Evolutionary conservation across 2,113 vertebrate species (phyloP), one percentile per base, ranked within the genome.

Genomic region (Agapornis roseicollis): DNA sequence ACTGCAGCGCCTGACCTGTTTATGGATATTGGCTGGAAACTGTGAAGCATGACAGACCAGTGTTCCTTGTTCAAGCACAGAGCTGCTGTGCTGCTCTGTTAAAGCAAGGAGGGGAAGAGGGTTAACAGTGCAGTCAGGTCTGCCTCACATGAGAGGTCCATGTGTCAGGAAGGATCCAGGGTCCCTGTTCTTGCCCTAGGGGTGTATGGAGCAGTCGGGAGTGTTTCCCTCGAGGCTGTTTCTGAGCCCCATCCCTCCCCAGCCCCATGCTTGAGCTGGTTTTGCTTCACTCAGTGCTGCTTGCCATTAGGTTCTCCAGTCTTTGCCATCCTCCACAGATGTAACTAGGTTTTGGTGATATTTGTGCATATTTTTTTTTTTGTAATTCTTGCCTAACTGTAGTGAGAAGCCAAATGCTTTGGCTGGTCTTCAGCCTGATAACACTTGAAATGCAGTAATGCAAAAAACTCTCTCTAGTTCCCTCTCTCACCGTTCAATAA

Each of bases 141-240:
- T 31, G 31, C 63, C 64, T 60, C 60, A n/a, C 22, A 2, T 0
- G 1, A 31, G 27, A 60, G 19, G 9, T 53, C 15, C 1, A 2
- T 13, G 23, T 17, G 19, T 20, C 66, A 55, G 49, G 35, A 69
- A 20, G 24, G 25, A 13, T 35, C 13, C 47, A 13, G 29, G 3
- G 4, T 63, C 37, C 15, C 10, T 64, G 1, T 23, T 49, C 60
- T 46, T 24, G 13, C 39, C 44, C 58, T 58, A 7, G 33, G 33
- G 56, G 56, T 35, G 1, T 15, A 58, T 24, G 56, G 33, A 58
- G 56, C 56, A 35, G 33, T 37, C 56, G 73, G 73, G 44, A 84
- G 11, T 0, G 0, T 19, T 33, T 76, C 27, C 41, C 41, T 24
- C 0, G 0, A 10, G 44, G 18, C 55, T 78, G 29, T 29, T 85